Evolutionary conservation across 2,888 invertebrate genomes (phyloP).

Genomic region (Neoascia interrupta): DNA sequence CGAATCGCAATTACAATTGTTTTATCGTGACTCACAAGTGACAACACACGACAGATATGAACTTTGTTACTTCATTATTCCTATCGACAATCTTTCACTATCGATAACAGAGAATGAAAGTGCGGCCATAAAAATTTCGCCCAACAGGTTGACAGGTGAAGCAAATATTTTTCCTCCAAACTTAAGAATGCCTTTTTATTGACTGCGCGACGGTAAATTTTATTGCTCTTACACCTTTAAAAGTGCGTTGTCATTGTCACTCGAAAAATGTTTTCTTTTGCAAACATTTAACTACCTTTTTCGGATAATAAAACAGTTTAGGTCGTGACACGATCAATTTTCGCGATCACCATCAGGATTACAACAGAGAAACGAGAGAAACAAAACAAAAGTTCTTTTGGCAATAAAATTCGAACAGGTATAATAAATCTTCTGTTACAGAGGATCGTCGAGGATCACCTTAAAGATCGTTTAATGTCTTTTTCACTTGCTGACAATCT

Average conservation of each 20-base stretch:
- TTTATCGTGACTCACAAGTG: not conserved
- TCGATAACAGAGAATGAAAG: too few relatives aligned
- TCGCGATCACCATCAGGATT: not conserved
- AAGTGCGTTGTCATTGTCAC: not conserved
- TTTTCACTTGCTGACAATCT: too few relatives aligned
- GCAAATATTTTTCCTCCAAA: too few relatives aligned
- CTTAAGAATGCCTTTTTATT: conserved; percentile 1
- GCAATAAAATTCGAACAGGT: not conserved
- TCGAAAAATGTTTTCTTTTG: not conserved
- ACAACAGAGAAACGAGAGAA: not conserved
- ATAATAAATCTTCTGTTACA: not conserved
- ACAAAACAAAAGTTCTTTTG: too few relatives aligned
- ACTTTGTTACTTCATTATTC: too few relatives aligned
- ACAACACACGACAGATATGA: too few relatives aligned
- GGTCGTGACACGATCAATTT: conserved; percentile 7
- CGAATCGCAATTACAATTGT: not conserved
- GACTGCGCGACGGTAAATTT: conserved; percentile 9
- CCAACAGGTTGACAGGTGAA: too few relatives aligned
- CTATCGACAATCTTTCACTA: too few relatives aligned
- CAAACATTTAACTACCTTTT: not conserved
- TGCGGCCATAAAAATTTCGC: too few relatives aligned
- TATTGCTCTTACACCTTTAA: conserved; percentile 4
- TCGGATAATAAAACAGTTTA: not conserved
- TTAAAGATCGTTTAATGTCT: not conserved
- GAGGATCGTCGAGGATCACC: conserved; percentile 10